Evolutionary conservation across 2,797 vertebrate genomes (phyloP), one percentile per base, ranked within the genome.

Genomic region (Pampus argenteus): DNA sequence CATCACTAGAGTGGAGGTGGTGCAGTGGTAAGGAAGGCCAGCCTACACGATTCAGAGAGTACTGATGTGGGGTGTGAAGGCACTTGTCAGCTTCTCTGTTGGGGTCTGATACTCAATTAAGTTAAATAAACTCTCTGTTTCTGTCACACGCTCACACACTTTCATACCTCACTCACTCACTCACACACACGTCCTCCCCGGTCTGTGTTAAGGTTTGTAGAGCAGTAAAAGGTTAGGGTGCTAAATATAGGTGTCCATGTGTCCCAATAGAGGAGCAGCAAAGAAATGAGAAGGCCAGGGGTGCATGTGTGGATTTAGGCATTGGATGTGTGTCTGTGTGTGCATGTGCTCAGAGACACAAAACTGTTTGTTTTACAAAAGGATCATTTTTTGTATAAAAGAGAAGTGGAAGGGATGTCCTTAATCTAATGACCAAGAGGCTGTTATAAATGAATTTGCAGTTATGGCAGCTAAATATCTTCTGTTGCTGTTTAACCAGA

Each of bases 161-260:
- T 73, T 76, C 15, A 29, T 3, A 26, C 38, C n/a, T n/a, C n/a
- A n/a, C n/a, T n/a, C 15, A 14, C 17, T 5, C 28, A 48, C 49
- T 25, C 34, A 17, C 66, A 22, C 28, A 22, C 57, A 42, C 6
- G 10, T 81, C 44, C 61, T 52, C n/a, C n/a, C n/a, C n/a, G n/a
- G n/a, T n/a, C n/a, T 77, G 68, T 79, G 5, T 86, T 73, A 55
- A 65, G 66, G 34, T 82, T 83, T 79, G 66, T 82, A 34, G 64
- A 86, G 82, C 88, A 78, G 73, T 76, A 48, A 91, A 92, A 91
- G 91, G 91, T 92, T 91, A 89, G 29, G 47, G 42, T 58, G 66
- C 91, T 93, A 93, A 89, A 90, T 89, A 79, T 93, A 93, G 85
- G 25, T 11, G 34, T 58, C 78, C 76, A 79, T 90, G 83, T 90